Percentiles rank a stretch among this genome's conserved stretches.
These are phyloP conservation scores for Benthosema pterotum DNA, from an alignment of 2,797 vertebrate genomes.

Conservation along the genomic window DNA sequence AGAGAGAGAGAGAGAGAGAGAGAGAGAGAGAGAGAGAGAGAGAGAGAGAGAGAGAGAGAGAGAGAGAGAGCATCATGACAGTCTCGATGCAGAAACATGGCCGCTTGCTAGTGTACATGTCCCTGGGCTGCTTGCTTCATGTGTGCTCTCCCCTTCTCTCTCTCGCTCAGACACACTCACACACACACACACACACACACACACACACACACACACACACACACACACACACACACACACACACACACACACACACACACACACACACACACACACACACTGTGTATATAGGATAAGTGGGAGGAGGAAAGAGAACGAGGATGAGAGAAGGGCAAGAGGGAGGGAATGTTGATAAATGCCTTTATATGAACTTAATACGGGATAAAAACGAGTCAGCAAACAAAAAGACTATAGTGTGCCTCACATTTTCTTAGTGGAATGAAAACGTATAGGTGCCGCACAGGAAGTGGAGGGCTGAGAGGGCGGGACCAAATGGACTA, in stretches of 20 bases:
- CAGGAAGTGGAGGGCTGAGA: no score
- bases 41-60: not conserved
- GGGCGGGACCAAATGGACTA: no score
- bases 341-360: slow-evolving; percentile 49
- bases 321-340: no score
- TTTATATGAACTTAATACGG: no score
- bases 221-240: not conserved
- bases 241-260: slow-evolving; percentile 4
- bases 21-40: slow-evolving; percentile 1
- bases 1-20: slow-evolving; percentile 3
- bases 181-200: not conserved
- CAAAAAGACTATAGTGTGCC: no score
- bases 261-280: slow-evolving; percentile 24
- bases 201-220: not conserved
- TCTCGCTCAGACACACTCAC: not conserved
- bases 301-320: slow-evolving; percentile 41
- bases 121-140: slow-evolving; percentile 66
- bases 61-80: slow-evolving; percentile 47
- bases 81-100: slow-evolving; percentile 69
- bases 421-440: no score
- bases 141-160: slow-evolving; percentile 26
- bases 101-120: slow-evolving; percentile 69
- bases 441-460: no score
- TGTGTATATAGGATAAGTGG: slow-evolving; percentile 23
- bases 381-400: no score